Base-by-base conservation (phyloP, 2,113 vertebrate genomes). In the Seriola dumerili region DNA sequence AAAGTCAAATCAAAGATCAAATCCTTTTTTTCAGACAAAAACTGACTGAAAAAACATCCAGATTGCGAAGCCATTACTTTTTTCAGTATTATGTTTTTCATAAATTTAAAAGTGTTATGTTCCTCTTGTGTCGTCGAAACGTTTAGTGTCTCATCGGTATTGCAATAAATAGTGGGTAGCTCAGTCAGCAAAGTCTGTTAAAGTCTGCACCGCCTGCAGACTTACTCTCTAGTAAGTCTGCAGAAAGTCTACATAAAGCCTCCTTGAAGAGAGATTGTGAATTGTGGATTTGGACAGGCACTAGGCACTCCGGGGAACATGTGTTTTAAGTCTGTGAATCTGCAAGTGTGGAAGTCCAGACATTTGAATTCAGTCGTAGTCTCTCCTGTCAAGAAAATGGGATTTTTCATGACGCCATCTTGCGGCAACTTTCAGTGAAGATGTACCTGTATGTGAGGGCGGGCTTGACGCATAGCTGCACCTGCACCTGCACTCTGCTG, bases 341-440 rank as follows among this genome's bases (percentile, higher is more conserved):
- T 70, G 17, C 5, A 59, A 58, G 8, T 64, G 59, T 44, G 48
- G 3, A 32, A 14, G 68, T 57, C 58, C 4, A n/a, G 25, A 25
- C 46, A 34, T 69, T 63, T 59, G n/a, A 7, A 50, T 74, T 67
- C 54, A 59, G 29, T 16, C 62, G 19, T 16, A 50, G 16, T 61
- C 55, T 32, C 32, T 48, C 48, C n/a, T 50, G 32, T 69, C 14
- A 52, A 58, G 57, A 48, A 21, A 36, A 74, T 74, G 36, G 25
- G 58, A 58, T 79, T 19, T 68, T 72, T 68, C 54, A 71, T 83
- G 42, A 23, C 23, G 21, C 32, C 34, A 48, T 32, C 42, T 64
- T 32, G 25, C 48, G 40, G 32, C 54, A 23, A 5, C 74, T 57
- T 19, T 25, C n/a, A 46, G 10, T 4, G 32, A 2, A 40, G 16